Conservation (phyloP, 2,113 vertebrate genomes). For the Merops nubicus region DNA sequence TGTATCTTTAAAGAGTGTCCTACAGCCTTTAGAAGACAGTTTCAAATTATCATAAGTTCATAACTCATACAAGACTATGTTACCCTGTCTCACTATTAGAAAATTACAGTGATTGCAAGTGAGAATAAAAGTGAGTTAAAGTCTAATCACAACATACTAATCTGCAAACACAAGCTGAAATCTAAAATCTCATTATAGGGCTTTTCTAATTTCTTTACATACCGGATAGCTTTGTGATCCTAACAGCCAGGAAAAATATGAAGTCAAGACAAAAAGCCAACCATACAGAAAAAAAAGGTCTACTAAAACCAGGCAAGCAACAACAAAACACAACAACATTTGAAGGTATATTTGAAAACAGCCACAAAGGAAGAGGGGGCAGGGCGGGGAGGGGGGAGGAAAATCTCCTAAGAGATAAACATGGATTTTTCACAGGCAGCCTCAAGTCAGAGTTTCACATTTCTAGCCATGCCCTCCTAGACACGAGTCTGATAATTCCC, state of each 20-base stretch:
- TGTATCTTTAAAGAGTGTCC: neutral
- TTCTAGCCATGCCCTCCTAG: constrained; percentile 7
- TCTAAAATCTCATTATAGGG: neutral
- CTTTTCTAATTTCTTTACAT: neutral
- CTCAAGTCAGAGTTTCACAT: neutral
- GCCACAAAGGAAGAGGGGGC: neutral
- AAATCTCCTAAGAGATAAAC: neutral
- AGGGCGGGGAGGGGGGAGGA: too few species aligned
- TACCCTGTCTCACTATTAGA: neutral
- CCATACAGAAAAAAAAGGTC: neutral
- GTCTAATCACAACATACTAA: neutral
- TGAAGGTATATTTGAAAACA: neutral
- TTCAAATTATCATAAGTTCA: neutral
- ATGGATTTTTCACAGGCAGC: neutral
- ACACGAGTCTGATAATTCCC: neutral
- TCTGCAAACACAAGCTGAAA: neutral
- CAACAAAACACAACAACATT: neutral
- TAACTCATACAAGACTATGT: too few species aligned
- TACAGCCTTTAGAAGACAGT: neutral
- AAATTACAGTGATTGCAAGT: neutral
- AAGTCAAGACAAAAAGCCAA: neutral
- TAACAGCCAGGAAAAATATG: neutral
- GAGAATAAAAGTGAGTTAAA: neutral
- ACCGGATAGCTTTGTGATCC: neutral
- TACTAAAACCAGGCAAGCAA: neutral